A percentile compares a stretch with the other conserved stretches of the same genome.
Conservation (phyloP, 2,888 invertebrate genomes). For the Fragum fragum region DNA sequence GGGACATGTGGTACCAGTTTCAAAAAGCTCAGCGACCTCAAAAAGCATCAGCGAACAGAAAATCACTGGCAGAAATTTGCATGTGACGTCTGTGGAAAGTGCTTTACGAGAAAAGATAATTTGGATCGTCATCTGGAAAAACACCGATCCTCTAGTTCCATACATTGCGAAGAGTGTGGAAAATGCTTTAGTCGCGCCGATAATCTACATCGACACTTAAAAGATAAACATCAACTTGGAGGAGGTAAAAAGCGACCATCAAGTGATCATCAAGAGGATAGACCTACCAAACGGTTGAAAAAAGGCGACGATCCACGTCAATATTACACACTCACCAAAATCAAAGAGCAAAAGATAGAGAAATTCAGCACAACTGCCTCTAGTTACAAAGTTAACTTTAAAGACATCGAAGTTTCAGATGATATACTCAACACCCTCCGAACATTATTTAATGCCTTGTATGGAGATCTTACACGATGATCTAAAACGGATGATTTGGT, state of each 20-base stretch:
- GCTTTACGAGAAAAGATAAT: slow-evolving; percentile 33
- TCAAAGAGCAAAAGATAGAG: slow-evolving; percentile 36
- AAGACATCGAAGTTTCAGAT: slow-evolving; percentile 40
- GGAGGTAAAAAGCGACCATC: slow-evolving; percentile 11
- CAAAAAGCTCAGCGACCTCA: slow-evolving; percentile 29
- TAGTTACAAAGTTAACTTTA: slow-evolving; percentile 33
- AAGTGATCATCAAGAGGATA: not conserved
- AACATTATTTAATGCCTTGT: slow-evolving; percentile 27
- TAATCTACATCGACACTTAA: not conserved
- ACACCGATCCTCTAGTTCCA: not conserved
- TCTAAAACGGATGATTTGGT: slow-evolving; percentile 40
- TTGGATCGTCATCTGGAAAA: slow-evolving; percentile 27
- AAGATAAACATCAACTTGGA: slow-evolving; percentile 15
- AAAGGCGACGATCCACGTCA: slow-evolving; percentile 33
- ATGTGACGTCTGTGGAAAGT: slow-evolving; percentile 19
- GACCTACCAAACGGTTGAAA: slow-evolving; percentile 12
- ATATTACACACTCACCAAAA: slow-evolving; percentile 37
- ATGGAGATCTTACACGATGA: slow-evolving; percentile 36
- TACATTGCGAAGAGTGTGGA: slow-evolving; percentile 28
- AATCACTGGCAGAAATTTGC: slow-evolving; percentile 34
- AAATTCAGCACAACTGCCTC: slow-evolving; percentile 45
- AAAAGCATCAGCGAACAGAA: slow-evolving; percentile 4
- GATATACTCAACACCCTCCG: slow-evolving; percentile 27
- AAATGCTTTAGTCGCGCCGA: not conserved
- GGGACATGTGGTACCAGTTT: slow-evolving; percentile 26